Base-by-base conservation (phyloP, 35 echinoderm and acorn worm species). In the Lytechinus pictus region DNA sequence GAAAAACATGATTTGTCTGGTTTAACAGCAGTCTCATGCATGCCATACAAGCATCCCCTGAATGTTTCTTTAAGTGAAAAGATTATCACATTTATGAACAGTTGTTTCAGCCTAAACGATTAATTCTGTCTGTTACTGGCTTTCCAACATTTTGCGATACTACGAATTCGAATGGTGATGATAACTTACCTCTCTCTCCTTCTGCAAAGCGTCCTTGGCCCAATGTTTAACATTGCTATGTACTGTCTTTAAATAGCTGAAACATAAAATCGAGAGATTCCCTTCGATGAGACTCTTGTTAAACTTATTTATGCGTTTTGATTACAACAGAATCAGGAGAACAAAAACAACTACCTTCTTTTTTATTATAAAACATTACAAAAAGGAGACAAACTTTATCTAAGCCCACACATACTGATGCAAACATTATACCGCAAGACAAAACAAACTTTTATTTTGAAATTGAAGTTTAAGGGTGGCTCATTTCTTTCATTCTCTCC, bases 191-290 rank as follows among this genome's bases (percentile, higher is more conserved):
- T 55, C 92, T 28, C 52, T 93, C 54, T 93, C 92, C 55, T 93
- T 93, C 92, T 57, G 52, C 53, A 93, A 54, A 44, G 92, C 92
- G 52, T 57, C 92, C 27, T 93, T 57, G 9, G 53, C 92, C 92
- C 92, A 93, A 8, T 54, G 54, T 24, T 57, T 93, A 19, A 93
- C 14, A 57, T 93, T 93, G 13, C 52, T 57, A 12, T 93, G 92
- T 57, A 93, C 92, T 27, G 92, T 93, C 55, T 93, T 93, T 54
- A 57, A 53, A 54, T 93, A 93, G 27, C 92, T 93, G 92, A 24
- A 24, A 24, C 19, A 71, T 11, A 71, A 71, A 44, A 44, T 44
- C 33, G 33, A 44, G 33, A 44, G 0, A 79, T 4, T 16, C 3
- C 2, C 7, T 79, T n/a, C 66, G 66, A 24, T 19, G n/a, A 79